Base-by-base conservation (phyloP, 2,113 vertebrate species). In the Elephas maximus region DNA sequence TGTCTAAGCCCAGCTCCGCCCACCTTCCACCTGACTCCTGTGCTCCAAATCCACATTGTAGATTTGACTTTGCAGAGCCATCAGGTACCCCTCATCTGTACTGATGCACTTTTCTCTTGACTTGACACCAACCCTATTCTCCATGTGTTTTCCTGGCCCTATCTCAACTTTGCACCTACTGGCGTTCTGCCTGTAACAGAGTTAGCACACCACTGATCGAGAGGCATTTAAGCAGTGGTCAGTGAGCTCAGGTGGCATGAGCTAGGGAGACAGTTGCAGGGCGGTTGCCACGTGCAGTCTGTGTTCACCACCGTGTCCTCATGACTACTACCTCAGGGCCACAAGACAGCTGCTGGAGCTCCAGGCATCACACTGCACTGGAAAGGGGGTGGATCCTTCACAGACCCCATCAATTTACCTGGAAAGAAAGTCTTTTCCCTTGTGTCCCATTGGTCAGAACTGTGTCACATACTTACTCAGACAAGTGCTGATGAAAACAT, bases 271-370 rank as follows among this genome's bases (percentile, higher is more conserved):
- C 71, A 8, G 18, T 1, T 2, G 28, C 28, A 21, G 23, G 28
- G 8, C 4, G 5, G 26, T 0, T 15, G 3, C 18, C 14, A 0
- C 26, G 17, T 9, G 57, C 8, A 1, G 0, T 74, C 0, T 6
- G 2, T 1, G 12, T 3, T 23, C 0, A 65, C n/a, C 45, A 8
- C 1, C 51, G 24, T 2, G 1, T 4, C 8, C 17, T 7, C 20
- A 12, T 1, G 5, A 26, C 28, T 1, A 0, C 5, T 18, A 57
- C 10, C 48, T 74, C 37, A 76, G 24, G 20, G 79, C 37, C 57
- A 69, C 73, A 76, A 0, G 65, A 30, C 15, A 30, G 41, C 28
- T 85, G 53, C 74, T 53, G 84, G 10, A 53, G 18, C 18, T 80
- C 84, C 84, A 76, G 84, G 60, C 30, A 18, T 71, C n/a, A n/a